Evolutionary conservation across 1,140 invertebrate genomes (phyloP), one percentile per base, ranked within the genome.

Genomic region (Drosophila hydei): DNA sequence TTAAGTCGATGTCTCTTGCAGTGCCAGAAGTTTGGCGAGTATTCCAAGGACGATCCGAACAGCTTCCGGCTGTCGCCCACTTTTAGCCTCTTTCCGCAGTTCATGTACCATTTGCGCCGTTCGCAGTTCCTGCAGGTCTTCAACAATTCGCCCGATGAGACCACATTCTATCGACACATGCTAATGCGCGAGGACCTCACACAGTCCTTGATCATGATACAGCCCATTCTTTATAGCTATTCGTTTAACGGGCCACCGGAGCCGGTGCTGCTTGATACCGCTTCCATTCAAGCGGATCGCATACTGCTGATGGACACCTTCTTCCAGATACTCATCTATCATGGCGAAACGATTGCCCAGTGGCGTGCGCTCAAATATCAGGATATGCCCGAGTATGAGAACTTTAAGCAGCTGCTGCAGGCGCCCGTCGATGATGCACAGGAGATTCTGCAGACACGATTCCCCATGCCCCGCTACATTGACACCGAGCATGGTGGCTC

Each of bases 91-190:
- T 99, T 99, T 93, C 99, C 99, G 25, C 99, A 99, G 92, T 99
- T 99, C 92, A 99, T 99, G 98, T 99, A 99, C 92, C 99, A 99
- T 92, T 93, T 99, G 74, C 93, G 99, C 67, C 94, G 99, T 72
- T 99, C 99, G 42, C 99, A 99, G 92, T 99, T 99, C 93, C 94
- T 99, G 70, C 99, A 99, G 94, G 99, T 99, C n/a, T 99, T 99
- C 92, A 99, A 99, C 92, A 99, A 99, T 93, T 99, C 98, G 52
- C 99, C 99, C 0, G 99, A 99, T 93, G 99, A 99, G 94, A 99
- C 99, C 23, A 98, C 98, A 60, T 99, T 99, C 93, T 99, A 99
- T 91, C 96, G 97, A 77, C 98, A 99, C 91, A 98, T 99, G 95
- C 92, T 99, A 69, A 98, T 98, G 95, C 94, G 97, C 58, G 99